These are phyloP conservation scores for Mormyrus hasselquistii DNA, from an alignment of 2,797 vertebrate genomes.

Conservation along the genomic window DNA sequence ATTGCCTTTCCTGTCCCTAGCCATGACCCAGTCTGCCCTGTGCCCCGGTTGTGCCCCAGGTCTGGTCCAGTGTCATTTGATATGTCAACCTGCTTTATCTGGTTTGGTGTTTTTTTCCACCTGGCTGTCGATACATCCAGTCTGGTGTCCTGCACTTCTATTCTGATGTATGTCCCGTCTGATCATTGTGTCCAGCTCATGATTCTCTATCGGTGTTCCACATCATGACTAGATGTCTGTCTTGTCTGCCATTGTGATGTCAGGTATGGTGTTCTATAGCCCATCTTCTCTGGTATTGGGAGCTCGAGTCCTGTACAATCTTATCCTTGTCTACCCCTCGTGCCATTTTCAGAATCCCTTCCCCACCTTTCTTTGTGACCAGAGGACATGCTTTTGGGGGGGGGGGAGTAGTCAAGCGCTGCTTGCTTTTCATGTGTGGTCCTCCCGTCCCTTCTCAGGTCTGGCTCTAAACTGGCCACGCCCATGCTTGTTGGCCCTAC, in stretches of 20 bases:
- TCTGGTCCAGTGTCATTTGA: neutral
- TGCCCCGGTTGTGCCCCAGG: neutral
- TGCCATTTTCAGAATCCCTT: neutral
- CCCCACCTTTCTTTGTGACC: neutral
- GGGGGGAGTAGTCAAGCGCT: neutral
- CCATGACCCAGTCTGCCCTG: neutral
- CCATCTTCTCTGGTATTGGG: neutral
- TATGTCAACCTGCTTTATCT: neutral
- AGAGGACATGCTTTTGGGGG: neutral
- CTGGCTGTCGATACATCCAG: neutral
- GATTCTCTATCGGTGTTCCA: neutral
- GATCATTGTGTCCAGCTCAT: neutral
- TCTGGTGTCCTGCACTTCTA: neutral
- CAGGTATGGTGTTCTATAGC: neutral
- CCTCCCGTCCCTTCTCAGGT: neutral
- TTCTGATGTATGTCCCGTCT: neutral
- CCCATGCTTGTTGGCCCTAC: neutral
- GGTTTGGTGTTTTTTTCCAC: neutral
- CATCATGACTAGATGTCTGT: neutral
- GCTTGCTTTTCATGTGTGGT: neutral
- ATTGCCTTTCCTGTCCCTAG: neutral
- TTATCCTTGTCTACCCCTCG: neutral
- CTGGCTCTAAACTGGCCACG: neutral
- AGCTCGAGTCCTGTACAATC: neutral
- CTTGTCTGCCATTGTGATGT: neutral